These are phyloP conservation scores for Pogonognathellus flavescens DNA, from an alignment of 1,140 invertebrate species.

Conservation along the genomic window DNA sequence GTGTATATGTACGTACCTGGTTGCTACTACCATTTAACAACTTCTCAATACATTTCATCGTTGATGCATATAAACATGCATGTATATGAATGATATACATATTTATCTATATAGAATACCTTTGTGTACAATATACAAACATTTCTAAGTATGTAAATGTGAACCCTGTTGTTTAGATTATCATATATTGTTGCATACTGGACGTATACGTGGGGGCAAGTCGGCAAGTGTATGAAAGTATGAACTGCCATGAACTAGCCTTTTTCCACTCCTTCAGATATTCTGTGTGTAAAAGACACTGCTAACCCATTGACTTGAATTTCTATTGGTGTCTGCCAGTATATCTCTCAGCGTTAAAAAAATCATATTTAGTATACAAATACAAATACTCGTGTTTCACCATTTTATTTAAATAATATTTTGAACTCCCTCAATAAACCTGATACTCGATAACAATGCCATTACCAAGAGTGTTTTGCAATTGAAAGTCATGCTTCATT, in stretches of 20 bases:
- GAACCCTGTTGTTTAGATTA: not conserved
- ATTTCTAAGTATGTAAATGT: not conserved
- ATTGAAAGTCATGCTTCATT: not conserved
- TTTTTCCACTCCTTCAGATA: not conserved
- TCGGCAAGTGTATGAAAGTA: constrained; percentile 13
- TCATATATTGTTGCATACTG: not conserved
- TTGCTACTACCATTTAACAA: too few species aligned
- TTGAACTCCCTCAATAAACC: constrained; percentile 7
- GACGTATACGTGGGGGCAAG: not conserved
- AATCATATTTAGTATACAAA: not conserved
- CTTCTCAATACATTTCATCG: too few species aligned
- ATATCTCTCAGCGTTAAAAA: not conserved
- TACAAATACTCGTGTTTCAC: not conserved
- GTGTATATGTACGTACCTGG: too few species aligned
- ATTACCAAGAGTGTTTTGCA: constrained; percentile 7
- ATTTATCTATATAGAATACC: too few species aligned
- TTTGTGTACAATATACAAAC: not conserved
- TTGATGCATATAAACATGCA: too few species aligned
- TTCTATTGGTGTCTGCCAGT: constrained; percentile 16
- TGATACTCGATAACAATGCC: constrained; percentile 1
- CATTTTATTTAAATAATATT: constrained; percentile 36
- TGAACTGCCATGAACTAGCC: constrained; percentile 45
- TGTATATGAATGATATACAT: too few species aligned
- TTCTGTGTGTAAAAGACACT: not conserved
- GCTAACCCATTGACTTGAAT: constrained; percentile 42